phyloP scores from a whole-genome alignment of 2,888 invertebrate genomes.

The Aporophyla lueneburgensis region DNA sequence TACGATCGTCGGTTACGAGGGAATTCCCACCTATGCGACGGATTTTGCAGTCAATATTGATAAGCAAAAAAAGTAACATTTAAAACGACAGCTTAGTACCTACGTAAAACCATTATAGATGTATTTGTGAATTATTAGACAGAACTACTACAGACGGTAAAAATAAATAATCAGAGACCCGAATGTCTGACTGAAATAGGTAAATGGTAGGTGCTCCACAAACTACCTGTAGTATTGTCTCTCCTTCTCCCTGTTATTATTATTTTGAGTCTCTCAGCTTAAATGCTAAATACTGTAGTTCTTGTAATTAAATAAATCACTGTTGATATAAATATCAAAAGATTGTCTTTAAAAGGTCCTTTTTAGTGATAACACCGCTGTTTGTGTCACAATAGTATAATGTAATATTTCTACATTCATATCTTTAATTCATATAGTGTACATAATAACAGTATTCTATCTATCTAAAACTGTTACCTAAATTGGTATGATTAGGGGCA shows the following conservation, averaged over 20 bases:
- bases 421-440: background rate
- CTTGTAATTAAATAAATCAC: no score
- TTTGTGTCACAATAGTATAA: background rate
- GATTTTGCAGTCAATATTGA: background rate
- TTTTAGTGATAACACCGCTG: background rate
- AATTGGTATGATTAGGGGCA: slow-evolving; percentile 18
- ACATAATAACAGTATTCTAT: background rate
- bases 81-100: background rate
- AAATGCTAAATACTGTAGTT: no score
- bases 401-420: background rate
- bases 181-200: background rate
- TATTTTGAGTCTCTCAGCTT: no score
- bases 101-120: background rate
- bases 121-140: background rate
- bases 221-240: background rate
- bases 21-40: background rate
- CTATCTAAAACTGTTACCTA: background rate
- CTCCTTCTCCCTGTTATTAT: background rate
- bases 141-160: background rate
- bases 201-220: background rate
- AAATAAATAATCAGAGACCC: slow-evolving; percentile 6
- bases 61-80: background rate
- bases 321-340: no score
- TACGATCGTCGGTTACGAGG: background rate
- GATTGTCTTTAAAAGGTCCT: background rate